These are phyloP conservation scores for Nymphalis polychloros DNA, from an alignment of 2,888 invertebrate genomes.

Conservation along the genomic window DNA sequence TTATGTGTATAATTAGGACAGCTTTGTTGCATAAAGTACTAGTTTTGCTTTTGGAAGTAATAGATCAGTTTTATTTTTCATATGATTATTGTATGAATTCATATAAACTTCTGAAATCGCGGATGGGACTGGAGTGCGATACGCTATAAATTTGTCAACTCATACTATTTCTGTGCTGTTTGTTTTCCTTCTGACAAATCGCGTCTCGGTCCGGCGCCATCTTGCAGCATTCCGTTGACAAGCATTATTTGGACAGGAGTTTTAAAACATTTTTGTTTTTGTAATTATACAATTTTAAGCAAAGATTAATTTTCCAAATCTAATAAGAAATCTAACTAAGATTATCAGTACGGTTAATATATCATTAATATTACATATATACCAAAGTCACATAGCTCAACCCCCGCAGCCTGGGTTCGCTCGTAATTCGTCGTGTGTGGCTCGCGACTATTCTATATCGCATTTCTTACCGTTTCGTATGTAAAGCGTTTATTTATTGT, in stretches of 20 bases:
- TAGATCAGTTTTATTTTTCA: not conserved
- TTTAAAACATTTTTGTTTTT: slow-evolving; percentile 8
- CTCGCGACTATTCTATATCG: slow-evolving; percentile 69
- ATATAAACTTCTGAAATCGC: slow-evolving; percentile 39
- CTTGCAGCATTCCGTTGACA: slow-evolving; percentile 58
- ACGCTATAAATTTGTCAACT: slow-evolving; percentile 78
- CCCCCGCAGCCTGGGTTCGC: slow-evolving; percentile 65
- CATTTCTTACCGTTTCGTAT: slow-evolving; percentile 57
- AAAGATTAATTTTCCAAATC: not conserved
- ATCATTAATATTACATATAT: slow-evolving; percentile 66
- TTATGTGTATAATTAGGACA: not conserved
- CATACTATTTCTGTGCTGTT: slow-evolving; percentile 76
- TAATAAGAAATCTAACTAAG: slow-evolving; percentile 40
- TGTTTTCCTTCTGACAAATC: slow-evolving; percentile 79
- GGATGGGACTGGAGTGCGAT: slow-evolving; percentile 43
- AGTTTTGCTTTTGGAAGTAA: slow-evolving; percentile 13
- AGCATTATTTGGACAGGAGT: slow-evolving; percentile 42
- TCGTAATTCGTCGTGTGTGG: slow-evolving; percentile 80
- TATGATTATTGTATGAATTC: slow-evolving; percentile 23
- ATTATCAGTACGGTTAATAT: slow-evolving; percentile 64
- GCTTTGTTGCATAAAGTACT: not conserved
- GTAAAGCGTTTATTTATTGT: slow-evolving; percentile 44
- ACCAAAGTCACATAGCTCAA: slow-evolving; percentile 72
- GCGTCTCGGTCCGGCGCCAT: slow-evolving; percentile 66
- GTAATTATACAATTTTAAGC: not conserved